Conservation (phyloP, 2,797 vertebrate species). For the Rhabdophis nuchalis region DNA sequence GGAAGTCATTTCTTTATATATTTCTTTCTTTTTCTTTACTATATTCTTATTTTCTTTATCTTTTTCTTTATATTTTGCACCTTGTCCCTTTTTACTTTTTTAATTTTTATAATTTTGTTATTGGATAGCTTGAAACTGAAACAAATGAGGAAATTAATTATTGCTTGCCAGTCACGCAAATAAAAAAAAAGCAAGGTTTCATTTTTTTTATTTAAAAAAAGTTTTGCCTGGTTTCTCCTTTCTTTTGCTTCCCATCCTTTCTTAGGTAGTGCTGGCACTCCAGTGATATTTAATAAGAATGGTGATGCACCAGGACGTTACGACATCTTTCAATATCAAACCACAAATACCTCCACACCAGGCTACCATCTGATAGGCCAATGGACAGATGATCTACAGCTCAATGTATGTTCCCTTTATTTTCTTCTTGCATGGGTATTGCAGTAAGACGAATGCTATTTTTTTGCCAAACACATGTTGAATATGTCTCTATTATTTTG, state of each 20-base stretch:
- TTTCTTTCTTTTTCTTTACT: neutral
- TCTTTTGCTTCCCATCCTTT: constrained; percentile 43
- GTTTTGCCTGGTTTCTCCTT: constrained; percentile 1
- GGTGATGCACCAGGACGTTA: constrained; percentile 95
- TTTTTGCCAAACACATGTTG: neutral
- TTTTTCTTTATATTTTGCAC: neutral
- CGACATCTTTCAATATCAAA: constrained; percentile 97
- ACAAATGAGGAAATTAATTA: neutral
- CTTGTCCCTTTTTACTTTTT: neutral
- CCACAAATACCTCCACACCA: constrained; percentile 81
- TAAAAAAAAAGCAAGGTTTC: neutral
- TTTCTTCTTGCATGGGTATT: neutral
- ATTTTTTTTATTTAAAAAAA: neutral
- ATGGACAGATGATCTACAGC: constrained; percentile 93
- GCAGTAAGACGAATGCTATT: neutral
- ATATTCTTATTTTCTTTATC: neutral
- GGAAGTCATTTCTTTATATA: neutral
- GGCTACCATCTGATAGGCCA: constrained; percentile 89
- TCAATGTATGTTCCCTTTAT: constrained; percentile 78
- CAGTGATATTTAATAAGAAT: constrained; percentile 94
- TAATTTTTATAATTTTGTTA: neutral
- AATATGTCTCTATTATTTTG: neutral
- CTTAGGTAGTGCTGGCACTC: constrained; percentile 91
- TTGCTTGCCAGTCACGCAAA: fast-evolving
- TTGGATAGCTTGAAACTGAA: neutral